Percentiles rank a stretch among this genome's conserved stretches.
Evolutionary conservation across 2,113 vertebrate genomes (phyloP).

Genomic region (Dasyprocta punctata): DNA sequence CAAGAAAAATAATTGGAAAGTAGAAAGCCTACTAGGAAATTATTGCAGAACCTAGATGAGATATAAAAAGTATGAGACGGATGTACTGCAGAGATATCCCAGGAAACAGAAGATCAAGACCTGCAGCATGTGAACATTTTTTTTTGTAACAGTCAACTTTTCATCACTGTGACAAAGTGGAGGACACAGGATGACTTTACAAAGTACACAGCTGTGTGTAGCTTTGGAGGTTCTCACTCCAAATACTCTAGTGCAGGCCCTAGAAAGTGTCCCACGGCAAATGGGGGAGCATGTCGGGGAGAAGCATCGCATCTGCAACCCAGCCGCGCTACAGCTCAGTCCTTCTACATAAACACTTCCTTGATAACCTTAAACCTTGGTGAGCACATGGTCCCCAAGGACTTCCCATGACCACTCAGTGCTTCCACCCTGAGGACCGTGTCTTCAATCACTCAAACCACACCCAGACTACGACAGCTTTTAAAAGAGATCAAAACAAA

Average conservation of each 20-base stretch:
- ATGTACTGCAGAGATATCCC: background rate
- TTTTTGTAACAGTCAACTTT: background rate
- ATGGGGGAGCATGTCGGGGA: background rate
- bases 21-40: background rate
- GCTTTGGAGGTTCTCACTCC: background rate
- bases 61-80: background rate
- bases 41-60: background rate
- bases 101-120: background rate
- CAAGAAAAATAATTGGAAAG: background rate
- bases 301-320: background rate
- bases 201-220: background rate
- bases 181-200: background rate
- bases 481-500: background rate
- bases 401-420: background rate
- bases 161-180: background rate
- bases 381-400: background rate
- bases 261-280: background rate
- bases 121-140: background rate
- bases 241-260: background rate
- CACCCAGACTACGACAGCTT: background rate
- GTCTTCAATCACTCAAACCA: background rate
- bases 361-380: background rate
- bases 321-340: background rate
- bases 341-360: background rate
- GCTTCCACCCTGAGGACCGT: background rate